These are phyloP conservation scores for Nycteola revayana DNA, from an alignment of 2,888 invertebrate species.

Conservation along the genomic window DNA sequence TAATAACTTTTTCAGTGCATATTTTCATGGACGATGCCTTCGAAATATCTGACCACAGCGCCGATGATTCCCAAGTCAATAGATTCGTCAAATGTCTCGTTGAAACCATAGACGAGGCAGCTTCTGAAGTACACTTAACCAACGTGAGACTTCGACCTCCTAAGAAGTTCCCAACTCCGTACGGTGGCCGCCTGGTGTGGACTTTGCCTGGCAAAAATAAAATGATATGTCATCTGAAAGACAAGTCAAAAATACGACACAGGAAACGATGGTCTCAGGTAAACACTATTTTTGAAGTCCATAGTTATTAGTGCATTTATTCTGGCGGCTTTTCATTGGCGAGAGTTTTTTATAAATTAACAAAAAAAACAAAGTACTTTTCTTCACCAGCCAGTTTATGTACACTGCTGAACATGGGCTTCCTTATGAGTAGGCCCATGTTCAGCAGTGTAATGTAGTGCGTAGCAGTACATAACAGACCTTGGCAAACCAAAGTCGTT, in stretches of 20 bases:
- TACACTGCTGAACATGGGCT: too few relatives aligned
- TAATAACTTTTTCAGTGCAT: slow-evolving; percentile 79
- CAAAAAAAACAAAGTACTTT: too few relatives aligned
- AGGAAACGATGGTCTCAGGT: slow-evolving; percentile 97
- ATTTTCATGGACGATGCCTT: slow-evolving; percentile 95
- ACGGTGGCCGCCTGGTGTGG: slow-evolving; percentile 93
- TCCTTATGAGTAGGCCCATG: too few relatives aligned
- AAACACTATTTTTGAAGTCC: slow-evolving; percentile 7
- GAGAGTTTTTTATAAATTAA: too few relatives aligned
- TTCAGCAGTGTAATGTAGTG: too few relatives aligned
- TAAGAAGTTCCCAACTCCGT: slow-evolving; percentile 90
- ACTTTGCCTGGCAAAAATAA: slow-evolving; percentile 92
- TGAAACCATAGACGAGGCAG: slow-evolving; percentile 88
- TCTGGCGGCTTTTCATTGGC: too few relatives aligned
- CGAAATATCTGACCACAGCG: slow-evolving; percentile 82
- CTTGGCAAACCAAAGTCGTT: too few relatives aligned
- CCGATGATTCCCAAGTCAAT: slow-evolving; percentile 89
- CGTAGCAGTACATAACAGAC: too few relatives aligned
- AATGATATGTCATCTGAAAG: slow-evolving; percentile 93
- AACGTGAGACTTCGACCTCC: slow-evolving; percentile 85
- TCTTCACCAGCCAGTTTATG: too few relatives aligned
- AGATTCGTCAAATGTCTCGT: slow-evolving; percentile 89
- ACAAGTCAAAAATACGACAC: slow-evolving; percentile 92
- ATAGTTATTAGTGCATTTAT: too few relatives aligned
- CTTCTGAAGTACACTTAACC: slow-evolving; percentile 86